A percentile compares a stretch with the other conserved stretches of the same genome.
Evolutionary conservation across 2,797 vertebrate genomes (phyloP).

Genomic region (Synaphobranchus kaupii): DNA sequence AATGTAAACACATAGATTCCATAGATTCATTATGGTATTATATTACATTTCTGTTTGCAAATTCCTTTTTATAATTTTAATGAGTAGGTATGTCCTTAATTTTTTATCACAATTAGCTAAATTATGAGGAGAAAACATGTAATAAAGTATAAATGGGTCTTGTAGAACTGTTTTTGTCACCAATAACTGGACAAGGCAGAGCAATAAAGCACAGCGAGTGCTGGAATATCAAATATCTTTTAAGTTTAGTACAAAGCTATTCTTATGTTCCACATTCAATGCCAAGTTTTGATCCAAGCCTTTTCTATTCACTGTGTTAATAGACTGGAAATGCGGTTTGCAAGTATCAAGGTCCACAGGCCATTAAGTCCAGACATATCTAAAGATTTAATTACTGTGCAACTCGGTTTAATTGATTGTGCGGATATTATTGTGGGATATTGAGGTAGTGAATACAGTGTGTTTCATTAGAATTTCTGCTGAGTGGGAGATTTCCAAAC

Average conservation of each 20-base stretch:
- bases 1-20: too few relatives aligned
- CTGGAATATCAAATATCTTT: neutral
- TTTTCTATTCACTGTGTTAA: neutral
- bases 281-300: neutral
- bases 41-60: too few relatives aligned
- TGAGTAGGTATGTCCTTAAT: too few relatives aligned
- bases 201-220: neutral
- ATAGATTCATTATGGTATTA: too few relatives aligned
- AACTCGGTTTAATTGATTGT: neutral
- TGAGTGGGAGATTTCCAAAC: neutral
- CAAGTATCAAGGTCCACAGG: neutral
- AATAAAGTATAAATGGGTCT: too few relatives aligned
- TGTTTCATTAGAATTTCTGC: slow-evolving; percentile 3
- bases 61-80: too few relatives aligned
- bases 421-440: neutral
- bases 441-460: neutral
- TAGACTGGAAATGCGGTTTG: neutral
- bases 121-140: too few relatives aligned
- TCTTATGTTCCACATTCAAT: neutral
- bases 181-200: neutral
- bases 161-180: neutral
- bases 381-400: neutral
- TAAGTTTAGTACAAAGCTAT: neutral
- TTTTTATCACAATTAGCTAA: too few relatives aligned
- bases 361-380: neutral